phyloP scores from a whole-genome alignment of 2,797 vertebrate species.

The Chloroceryle inda region DNA sequence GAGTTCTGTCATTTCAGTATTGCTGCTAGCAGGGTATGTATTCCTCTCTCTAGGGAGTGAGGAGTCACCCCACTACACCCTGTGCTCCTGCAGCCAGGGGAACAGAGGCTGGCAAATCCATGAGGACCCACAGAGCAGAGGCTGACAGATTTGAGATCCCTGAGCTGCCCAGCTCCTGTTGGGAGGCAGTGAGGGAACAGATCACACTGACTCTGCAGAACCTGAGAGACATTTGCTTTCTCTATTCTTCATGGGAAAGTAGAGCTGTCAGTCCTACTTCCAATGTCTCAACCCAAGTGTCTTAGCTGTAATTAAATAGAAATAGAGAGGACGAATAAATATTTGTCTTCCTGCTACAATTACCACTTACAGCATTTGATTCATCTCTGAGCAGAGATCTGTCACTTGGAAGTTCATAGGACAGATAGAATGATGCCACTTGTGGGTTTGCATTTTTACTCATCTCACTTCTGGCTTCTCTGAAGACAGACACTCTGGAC shows the following conservation, averaged over 20 bases:
- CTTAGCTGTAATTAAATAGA: not conserved
- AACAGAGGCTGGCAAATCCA: not conserved
- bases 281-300: not conserved
- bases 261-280: not conserved
- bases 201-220: not conserved
- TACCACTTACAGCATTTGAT: not conserved
- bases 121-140: not conserved
- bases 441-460: not conserved
- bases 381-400: not conserved
- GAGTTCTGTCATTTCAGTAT: not conserved
- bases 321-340: not conserved
- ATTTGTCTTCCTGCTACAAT: not conserved
- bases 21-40: not conserved
- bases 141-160: not conserved
- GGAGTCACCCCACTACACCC: not conserved
- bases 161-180: not conserved
- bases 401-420: not conserved
- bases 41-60: not conserved
- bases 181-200: not conserved
- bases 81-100: not conserved
- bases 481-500: not conserved
- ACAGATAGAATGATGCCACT: not conserved
- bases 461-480: not conserved
- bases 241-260: not conserved
- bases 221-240: not conserved